A percentile compares a stretch with the other conserved stretches of the same genome.
Conservation (phyloP, 2,797 vertebrate genomes). For the Luscinia luscinia region DNA sequence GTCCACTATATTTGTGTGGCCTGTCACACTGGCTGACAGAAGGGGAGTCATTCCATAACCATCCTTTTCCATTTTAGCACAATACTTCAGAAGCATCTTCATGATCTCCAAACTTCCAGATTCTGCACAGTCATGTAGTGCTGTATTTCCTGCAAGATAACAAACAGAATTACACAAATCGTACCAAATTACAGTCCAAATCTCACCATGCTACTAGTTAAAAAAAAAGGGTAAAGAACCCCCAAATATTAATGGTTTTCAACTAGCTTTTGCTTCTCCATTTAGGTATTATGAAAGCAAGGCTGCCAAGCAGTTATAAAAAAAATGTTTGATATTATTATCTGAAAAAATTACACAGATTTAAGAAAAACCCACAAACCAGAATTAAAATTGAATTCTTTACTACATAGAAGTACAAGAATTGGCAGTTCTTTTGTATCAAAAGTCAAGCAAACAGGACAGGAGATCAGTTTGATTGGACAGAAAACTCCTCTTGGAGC, state of each 20-base stretch:
- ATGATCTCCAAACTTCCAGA: slow-evolving; percentile 98
- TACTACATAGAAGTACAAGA: neutral
- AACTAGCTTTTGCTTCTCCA: neutral
- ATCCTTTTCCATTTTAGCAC: slow-evolving; percentile 96
- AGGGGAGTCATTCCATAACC: slow-evolving; percentile 98
- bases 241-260: neutral
- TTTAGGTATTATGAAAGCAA: neutral
- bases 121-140: slow-evolving; percentile 96
- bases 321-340: neutral
- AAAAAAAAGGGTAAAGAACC: neutral
- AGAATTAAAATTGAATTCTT: neutral
- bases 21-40: slow-evolving; percentile 96
- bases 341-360: neutral
- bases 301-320: neutral
- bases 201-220: neutral
- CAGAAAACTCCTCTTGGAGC: neutral
- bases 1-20: slow-evolving; percentile 98
- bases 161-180: neutral
- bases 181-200: neutral
- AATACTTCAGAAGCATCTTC: slow-evolving; percentile 96
- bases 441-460: neutral
- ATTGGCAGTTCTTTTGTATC: neutral
- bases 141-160: slow-evolving; percentile 89
- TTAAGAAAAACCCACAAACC: neutral
- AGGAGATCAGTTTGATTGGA: neutral